Evolutionary conservation across 2,888 invertebrate species (phyloP).

Genomic region (Chironomus riparius): DNA sequence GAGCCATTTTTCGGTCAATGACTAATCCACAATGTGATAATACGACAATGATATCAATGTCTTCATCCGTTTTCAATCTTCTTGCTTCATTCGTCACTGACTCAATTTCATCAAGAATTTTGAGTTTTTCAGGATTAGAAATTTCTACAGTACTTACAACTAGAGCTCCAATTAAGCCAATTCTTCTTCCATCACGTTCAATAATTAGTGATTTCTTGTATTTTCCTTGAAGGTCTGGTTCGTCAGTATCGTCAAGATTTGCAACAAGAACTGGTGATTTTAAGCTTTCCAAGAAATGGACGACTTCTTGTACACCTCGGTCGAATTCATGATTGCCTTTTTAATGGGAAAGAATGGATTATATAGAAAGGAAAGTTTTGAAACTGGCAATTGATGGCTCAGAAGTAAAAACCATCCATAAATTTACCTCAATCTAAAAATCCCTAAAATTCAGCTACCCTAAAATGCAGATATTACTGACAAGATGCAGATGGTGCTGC

Average conservation of each 20-base stretch:
- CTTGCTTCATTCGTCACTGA: slow-evolving; percentile 59
- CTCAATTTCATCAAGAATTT: slow-evolving; percentile 59
- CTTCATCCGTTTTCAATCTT: slow-evolving; percentile 48
- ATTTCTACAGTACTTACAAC: slow-evolving; percentile 56
- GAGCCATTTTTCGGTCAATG: slow-evolving; percentile 57
- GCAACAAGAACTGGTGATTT: slow-evolving; percentile 60
- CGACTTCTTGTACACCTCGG: slow-evolving; percentile 58
- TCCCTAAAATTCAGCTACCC: too few relatives aligned
- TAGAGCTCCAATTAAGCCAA: slow-evolving; percentile 73
- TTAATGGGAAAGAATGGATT: too few relatives aligned
- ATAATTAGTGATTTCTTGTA: slow-evolving; percentile 57
- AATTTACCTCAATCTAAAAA: too few relatives aligned
- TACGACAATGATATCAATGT: slow-evolving; percentile 68
- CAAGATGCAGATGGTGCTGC: too few relatives aligned
- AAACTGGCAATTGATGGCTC: too few relatives aligned
- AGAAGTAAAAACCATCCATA: too few relatives aligned
- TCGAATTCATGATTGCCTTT: slow-evolving; percentile 82
- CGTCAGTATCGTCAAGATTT: slow-evolving; percentile 62
- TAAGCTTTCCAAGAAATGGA: slow-evolving; percentile 57
- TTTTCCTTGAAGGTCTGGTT: slow-evolving; percentile 54
- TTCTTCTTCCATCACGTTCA: slow-evolving; percentile 51
- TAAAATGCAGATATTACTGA: too few relatives aligned
- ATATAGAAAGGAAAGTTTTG: too few relatives aligned
- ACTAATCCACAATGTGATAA: slow-evolving; percentile 74
- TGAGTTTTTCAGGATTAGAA: slow-evolving; percentile 54